Evolutionary conservation across 2,113 vertebrate genomes (phyloP).

Genomic region (Alectura lathami): DNA sequence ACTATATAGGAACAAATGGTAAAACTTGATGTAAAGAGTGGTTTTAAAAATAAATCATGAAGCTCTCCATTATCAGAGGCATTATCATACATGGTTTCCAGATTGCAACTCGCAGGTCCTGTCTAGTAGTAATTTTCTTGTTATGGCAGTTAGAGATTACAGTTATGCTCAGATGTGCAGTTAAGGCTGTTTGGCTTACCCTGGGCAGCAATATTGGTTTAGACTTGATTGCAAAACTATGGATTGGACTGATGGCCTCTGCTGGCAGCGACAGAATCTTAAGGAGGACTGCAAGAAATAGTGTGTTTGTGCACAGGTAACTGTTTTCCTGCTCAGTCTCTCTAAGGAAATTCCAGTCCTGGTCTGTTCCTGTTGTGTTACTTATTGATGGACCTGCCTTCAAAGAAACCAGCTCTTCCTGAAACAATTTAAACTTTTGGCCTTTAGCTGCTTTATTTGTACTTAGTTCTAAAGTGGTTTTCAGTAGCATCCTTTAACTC

Average conservation of each 20-base stretch:
- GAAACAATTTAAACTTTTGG: neutral
- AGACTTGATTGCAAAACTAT: neutral
- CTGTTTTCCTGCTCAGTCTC: neutral
- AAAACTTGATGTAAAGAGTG: neutral
- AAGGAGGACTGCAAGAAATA: neutral
- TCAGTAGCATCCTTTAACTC: neutral
- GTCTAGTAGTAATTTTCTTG: rapidly evolving
- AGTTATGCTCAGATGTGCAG: neutral
- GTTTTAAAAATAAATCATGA: neutral
- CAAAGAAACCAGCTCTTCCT: neutral
- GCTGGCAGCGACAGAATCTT: neutral
- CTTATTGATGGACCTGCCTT: neutral
- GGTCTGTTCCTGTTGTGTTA: neutral
- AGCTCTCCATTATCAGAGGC: neutral
- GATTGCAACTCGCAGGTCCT: neutral
- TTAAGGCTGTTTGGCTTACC: neutral
- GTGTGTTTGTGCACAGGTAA: neutral
- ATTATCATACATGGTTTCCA: neutral
- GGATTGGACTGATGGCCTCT: neutral
- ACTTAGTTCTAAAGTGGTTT: neutral
- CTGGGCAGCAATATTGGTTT: neutral
- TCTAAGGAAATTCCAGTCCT: neutral
- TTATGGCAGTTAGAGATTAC: neutral
- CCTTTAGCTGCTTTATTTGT: neutral
- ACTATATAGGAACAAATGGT: neutral